Base-by-base conservation (phyloP, 2,888 invertebrate genomes). In the Eilema griseolum region DNA sequence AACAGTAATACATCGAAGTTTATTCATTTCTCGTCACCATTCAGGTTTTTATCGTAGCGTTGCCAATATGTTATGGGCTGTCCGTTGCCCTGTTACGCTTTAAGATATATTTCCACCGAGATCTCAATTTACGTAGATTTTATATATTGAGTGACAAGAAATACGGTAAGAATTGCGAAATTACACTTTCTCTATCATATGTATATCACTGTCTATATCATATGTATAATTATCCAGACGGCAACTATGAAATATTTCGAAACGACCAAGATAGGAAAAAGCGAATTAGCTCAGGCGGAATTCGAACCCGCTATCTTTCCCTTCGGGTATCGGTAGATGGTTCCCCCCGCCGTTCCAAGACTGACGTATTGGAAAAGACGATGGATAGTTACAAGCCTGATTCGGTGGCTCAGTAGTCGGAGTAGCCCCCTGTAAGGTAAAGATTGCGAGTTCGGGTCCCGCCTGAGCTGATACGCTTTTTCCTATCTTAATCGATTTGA, bases 41-140 rank as follows among this genome's bases (percentile, higher is more conserved):
- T 52, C 5, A 52, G 5, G 52, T 52, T 52, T 52, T 52, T 10
- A 52, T 52, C 52, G 52, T 52, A 10, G n/a, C n/a, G n/a, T 8
- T 52, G 52, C n/a, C 8, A 52, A 52, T 52, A n/a, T 52, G n/a
- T 52, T 52, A n/a, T n/a, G 8, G 52, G 8, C 52, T 52, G 20
- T n/a, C 52, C 52, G 10, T n/a, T 52, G n/a, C 1, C 20, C 52
- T 52, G 10, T n/a, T 52, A 52, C 52, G 52, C 52, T n/a, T 1
- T 52, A 52, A 52, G 52, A 52, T n/a, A 52, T 52, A 52, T 52
- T 52, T n/a, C 52, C 52, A 52, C n/a, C 52, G 52, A 52, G 52
- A 52, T 52, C 52, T 52, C 52, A 52, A n/a, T 52, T n/a, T n/a
- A 52, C n/a, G n/a, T n/a, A n/a, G n/a, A 46, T 52, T n/a, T 52